These are phyloP conservation scores for Dugesia japonica DNA, from an alignment of 2,888 invertebrate species.

Conservation along the genomic window DNA sequence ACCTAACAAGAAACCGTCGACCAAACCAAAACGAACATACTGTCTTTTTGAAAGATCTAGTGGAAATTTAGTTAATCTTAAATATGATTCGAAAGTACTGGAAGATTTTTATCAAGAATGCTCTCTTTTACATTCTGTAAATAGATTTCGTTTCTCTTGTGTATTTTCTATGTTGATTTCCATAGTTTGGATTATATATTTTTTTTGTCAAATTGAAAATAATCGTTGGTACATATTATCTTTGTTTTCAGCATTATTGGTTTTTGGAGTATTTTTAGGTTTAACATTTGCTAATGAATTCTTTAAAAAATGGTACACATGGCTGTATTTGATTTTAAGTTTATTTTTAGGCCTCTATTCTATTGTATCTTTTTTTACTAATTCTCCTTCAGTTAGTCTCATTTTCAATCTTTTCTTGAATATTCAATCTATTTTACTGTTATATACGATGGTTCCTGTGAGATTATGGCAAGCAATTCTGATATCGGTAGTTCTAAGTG, in stretches of 20 bases:
- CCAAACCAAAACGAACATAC: not conserved
- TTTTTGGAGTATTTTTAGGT: not conserved
- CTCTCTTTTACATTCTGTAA: conserved; percentile 5
- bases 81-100: not conserved
- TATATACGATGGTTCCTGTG: conserved; percentile 80
- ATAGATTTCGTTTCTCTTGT: conserved; percentile 11
- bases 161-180: conserved; percentile 22
- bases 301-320: not conserved
- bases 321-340: conserved; percentile 12
- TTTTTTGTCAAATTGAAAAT: not conserved
- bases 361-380: conserved; percentile 1
- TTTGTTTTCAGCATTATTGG: not conserved
- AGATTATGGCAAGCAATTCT: conserved; percentile 68
- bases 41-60: conserved; percentile 17
- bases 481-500: conserved; percentile 66
- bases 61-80: conserved; percentile 20
- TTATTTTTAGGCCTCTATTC: conserved; percentile 10
- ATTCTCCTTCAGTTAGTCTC: conserved; percentile 17
- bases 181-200: conserved; percentile 22
- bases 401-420: conserved; percentile 39
- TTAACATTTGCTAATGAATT: conserved; percentile 13
- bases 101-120: conserved; percentile 25
- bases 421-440: conserved; percentile 67
- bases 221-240: not conserved
- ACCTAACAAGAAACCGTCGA: not conserved